These are phyloP conservation scores for Apodemia hepburni DNA, from an alignment of 2,888 invertebrate species.

Conservation along the genomic window DNA sequence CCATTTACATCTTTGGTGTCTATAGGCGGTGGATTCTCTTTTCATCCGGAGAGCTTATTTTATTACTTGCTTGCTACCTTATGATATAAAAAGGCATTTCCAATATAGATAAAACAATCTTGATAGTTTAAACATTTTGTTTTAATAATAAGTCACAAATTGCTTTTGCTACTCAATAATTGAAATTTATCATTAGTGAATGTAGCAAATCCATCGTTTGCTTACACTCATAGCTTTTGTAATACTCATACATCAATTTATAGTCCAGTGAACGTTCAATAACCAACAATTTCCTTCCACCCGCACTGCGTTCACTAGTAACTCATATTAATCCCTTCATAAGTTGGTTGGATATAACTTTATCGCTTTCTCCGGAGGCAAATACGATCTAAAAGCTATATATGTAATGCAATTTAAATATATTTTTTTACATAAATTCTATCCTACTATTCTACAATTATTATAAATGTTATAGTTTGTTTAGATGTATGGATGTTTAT, in stretches of 20 bases:
- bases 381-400: background rate
- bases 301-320: slow-evolving; percentile 44
- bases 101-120: too few species aligned
- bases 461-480: too few species aligned
- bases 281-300: slow-evolving; percentile 40
- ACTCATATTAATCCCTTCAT: slow-evolving; percentile 50
- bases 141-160: too few species aligned
- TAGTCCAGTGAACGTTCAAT: slow-evolving; percentile 25
- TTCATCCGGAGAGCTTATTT: too few species aligned
- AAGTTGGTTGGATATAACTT: slow-evolving; percentile 42
- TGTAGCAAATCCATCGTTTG: slow-evolving; percentile 1
- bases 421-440: background rate
- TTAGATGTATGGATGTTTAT: too few species aligned
- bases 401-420: background rate
- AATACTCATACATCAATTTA: slow-evolving; percentile 6
- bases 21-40: too few species aligned
- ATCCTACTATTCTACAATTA: too few species aligned
- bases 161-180: too few species aligned
- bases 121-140: too few species aligned
- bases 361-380: slow-evolving; percentile 17
- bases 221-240: background rate
- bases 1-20: too few species aligned
- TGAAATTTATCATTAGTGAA: background rate
- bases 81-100: too few species aligned
- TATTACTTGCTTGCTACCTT: too few species aligned